Evolutionary conservation across 2,888 invertebrate genomes (phyloP).

Genomic region (Neelides folsomi): DNA sequence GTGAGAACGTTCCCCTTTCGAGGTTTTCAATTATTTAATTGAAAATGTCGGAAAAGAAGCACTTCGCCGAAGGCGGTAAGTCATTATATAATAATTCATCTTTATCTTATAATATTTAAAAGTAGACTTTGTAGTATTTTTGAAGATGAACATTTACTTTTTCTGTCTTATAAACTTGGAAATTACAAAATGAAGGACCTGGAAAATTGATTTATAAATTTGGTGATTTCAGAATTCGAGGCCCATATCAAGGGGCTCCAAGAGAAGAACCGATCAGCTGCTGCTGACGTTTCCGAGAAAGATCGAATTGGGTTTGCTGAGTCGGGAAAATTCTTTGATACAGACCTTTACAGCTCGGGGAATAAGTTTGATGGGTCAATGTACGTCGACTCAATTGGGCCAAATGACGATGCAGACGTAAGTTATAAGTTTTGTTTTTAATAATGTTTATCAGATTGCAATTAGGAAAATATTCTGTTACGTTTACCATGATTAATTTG

Average conservation of each 20-base stretch:
- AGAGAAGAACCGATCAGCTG: conserved; percentile 59
- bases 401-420: conserved; percentile 83
- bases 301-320: conserved; percentile 74
- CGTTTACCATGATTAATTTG: conserved; percentile 1
- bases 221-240: conserved; percentile 64
- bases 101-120: no score
- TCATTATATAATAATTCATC: no score
- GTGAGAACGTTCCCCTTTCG: background rate
- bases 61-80: background rate
- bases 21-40: background rate
- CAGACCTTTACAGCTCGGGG: conserved; percentile 75
- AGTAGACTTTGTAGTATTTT: no score
- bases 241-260: conserved; percentile 86
- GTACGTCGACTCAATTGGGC: conserved; percentile 90
- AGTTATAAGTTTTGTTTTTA: conserved; percentile 26
- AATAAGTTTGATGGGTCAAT: conserved; percentile 61
- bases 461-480: no score
- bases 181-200: no score
- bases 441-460: no score
- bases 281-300: conserved; percentile 43
- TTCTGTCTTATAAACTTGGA: no score
- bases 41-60: conserved; percentile 4
- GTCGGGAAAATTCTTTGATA: conserved; percentile 63
- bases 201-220: no score
- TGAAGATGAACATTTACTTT: no score